Conservation (phyloP, 2,797 vertebrate genomes). For the Pantherophis alleghaniensis region DNA sequence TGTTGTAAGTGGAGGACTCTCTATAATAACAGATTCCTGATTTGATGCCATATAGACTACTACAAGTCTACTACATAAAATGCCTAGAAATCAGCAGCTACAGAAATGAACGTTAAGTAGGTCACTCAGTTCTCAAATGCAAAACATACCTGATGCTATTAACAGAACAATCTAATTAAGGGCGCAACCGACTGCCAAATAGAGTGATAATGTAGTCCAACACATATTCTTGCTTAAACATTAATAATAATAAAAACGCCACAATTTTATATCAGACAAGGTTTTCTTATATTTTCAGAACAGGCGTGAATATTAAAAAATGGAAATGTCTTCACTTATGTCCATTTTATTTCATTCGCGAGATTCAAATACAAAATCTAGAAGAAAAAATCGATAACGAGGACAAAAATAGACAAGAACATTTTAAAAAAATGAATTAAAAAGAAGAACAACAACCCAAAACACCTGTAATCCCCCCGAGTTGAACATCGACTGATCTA, state of each 20-base stretch:
- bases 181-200: neutral
- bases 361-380: no score
- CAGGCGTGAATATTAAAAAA: neutral
- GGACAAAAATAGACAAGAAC: no score
- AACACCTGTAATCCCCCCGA: no score
- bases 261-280: neutral
- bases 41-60: neutral
- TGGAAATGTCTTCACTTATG: no score
- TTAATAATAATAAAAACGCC: neutral
- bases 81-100: neutral
- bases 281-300: neutral
- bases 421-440: no score
- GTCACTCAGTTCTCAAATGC: neutral
- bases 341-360: no score
- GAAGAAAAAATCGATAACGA: no score
- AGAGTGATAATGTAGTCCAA: constrained; percentile 32
- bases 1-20: no score
- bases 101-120: neutral
- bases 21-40: neutral
- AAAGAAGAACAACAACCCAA: no score
- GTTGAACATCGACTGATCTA: no score
- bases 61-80: neutral
- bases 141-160: neutral
- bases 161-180: constrained; percentile 27
- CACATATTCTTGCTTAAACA: neutral